Evolutionary conservation across 1,140 invertebrate species (phyloP).

Genomic region (Bombus polaris): DNA sequence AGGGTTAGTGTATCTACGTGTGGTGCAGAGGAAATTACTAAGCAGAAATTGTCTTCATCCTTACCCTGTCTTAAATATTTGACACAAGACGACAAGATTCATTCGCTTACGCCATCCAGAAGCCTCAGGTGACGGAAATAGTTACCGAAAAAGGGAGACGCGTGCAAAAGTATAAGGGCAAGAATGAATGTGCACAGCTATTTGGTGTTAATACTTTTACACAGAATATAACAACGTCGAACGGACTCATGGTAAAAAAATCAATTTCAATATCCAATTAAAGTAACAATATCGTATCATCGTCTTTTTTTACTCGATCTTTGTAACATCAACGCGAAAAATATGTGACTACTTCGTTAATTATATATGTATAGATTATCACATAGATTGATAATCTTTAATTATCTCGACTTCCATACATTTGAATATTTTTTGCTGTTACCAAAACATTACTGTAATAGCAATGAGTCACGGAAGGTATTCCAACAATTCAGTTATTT

Average conservation of each 20-base stretch:
- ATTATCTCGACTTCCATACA: background rate
- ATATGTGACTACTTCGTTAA: background rate
- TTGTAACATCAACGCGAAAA: background rate
- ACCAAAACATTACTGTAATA: background rate
- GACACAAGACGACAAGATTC: background rate
- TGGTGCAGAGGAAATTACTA: background rate
- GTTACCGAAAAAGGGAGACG: background rate
- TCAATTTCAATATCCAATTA: background rate
- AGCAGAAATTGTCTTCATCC: background rate
- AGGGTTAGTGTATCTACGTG: background rate
- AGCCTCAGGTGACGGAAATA: background rate
- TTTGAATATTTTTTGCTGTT: background rate
- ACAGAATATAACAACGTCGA: background rate
- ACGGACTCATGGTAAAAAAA: background rate
- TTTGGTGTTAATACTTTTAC: too few species aligned
- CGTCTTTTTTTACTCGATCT: too few species aligned
- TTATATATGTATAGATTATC: background rate
- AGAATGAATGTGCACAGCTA: too few species aligned
- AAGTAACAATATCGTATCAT: background rate
- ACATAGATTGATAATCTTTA: background rate
- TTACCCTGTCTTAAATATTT: background rate
- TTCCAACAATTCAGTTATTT: conserved; percentile 31
- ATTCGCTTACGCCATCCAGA: too few species aligned
- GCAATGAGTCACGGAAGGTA: background rate
- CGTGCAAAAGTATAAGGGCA: too few species aligned